phyloP scores from a whole-genome alignment of 2,797 vertebrate species.

The Chelmon rostratus region DNA sequence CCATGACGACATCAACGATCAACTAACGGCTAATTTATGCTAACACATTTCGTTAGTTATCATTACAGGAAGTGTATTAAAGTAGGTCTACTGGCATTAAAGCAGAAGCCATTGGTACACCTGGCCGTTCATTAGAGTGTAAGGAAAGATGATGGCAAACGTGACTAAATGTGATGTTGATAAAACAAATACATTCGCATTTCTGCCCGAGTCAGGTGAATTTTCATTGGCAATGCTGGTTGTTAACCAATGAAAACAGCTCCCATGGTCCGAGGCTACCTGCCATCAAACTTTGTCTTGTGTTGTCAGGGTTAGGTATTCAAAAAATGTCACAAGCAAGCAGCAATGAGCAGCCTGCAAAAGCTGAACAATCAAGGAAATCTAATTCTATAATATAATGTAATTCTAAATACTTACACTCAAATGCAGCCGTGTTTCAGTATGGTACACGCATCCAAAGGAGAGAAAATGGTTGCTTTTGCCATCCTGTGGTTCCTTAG shows the following conservation, averaged over 20 bases:
- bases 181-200: no score
- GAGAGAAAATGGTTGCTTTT: background rate
- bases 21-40: background rate
- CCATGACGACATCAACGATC: slow-evolving; percentile 44
- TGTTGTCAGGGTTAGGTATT: no score
- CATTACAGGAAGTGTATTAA: background rate
- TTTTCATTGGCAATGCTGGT: no score
- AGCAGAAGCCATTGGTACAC: background rate
- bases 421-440: background rate
- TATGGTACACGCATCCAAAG: background rate
- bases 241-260: no score
- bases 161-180: no score
- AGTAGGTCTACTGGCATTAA: background rate
- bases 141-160: no score
- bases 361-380: background rate
- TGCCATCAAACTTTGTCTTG: no score
- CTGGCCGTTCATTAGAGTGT: no score
- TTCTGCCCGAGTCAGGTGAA: no score
- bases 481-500: background rate
- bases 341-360: no score
- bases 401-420: background rate
- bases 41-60: background rate
- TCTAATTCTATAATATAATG: background rate
- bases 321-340: no score
- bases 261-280: no score